Evolutionary conservation across 2,113 vertebrate species (phyloP), one percentile per base, ranked within the genome.

Genomic region (Ceyx margarethae): DNA sequence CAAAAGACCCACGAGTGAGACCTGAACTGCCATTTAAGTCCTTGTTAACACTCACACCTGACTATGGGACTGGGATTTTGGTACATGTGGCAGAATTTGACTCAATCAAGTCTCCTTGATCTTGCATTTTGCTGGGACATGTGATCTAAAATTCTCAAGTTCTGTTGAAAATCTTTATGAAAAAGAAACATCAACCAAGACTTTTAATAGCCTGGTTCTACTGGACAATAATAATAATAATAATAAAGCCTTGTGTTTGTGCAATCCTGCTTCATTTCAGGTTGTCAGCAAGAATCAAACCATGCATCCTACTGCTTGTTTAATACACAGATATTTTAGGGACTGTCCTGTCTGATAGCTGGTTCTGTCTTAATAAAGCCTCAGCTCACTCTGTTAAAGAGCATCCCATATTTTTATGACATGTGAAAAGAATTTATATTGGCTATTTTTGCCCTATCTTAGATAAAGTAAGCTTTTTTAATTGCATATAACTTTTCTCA

Each of bases 1-100:
- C 60, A 83, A 85, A 87, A 85, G 71, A 72, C 64, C 45, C 50
- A 3, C 33, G 74, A 75, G 58, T 73, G 71, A 94, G 81, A 85
- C 37, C 40, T 51, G 62, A 90, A 87, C 58, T 87, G 86, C 62
- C 62, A 58, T 84, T 85, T 66, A 82, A 76, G 25, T 66, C 66
- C 68, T 78, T 42, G 25, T 84, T 90, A 94, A 73, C 13, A 33
- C 45, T 75, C 40, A 46, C 45, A 53, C 45, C 15, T 21, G n/a
- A 68, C n/a, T 29, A 1, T 2, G 22, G 54, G 50, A 65, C 3
- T 72, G 33, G 11, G 45, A 76, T 76, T 81, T 78, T 2, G 1
- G 26, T 33, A 73, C 56, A 23, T 17, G 28, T 21, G 17, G 17
- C 15, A 84, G n/a, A 72, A 72, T 50, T 19, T 42, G 76, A 56